phyloP scores from a whole-genome alignment of 2,797 vertebrate genomes.

The Cynodonichthys magdalenae region DNA sequence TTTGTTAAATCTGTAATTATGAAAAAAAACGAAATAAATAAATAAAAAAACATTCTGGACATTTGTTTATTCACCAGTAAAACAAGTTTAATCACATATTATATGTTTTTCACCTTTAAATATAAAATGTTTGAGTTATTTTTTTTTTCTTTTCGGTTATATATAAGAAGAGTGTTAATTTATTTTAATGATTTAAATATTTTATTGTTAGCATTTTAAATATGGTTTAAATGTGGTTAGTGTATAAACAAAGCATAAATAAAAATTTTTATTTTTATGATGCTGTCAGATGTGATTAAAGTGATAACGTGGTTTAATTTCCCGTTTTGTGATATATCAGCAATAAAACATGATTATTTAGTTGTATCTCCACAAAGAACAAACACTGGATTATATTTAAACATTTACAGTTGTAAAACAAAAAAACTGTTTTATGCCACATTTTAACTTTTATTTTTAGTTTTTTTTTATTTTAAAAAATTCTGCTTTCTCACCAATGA shows the following conservation, averaged over 20 bases:
- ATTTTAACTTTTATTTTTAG: too few species aligned
- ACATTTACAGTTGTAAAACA: slow-evolving; percentile 12
- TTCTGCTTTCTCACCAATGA: too few species aligned
- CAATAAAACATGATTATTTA: slow-evolving; percentile 54
- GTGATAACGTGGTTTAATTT: slow-evolving; percentile 58
- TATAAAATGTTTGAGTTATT: too few species aligned
- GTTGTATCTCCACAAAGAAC: slow-evolving; percentile 29
- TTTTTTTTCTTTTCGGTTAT: too few species aligned
- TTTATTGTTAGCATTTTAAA: slow-evolving; percentile 9
- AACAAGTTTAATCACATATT: too few species aligned
- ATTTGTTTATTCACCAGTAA: too few species aligned
- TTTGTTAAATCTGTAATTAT: too few species aligned
- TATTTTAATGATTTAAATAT: background rate
- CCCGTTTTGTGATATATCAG: slow-evolving; percentile 41
- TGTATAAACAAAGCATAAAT: slow-evolving; percentile 23
- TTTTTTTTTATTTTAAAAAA: too few species aligned
- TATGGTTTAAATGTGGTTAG: background rate
- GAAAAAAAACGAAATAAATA: too few species aligned
- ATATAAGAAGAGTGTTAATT: background rate
- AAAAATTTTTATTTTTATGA: slow-evolving; percentile 29
- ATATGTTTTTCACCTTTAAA: too few species aligned
- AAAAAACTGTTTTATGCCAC: background rate
- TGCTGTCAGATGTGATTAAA: slow-evolving; percentile 3
- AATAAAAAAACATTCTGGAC: too few species aligned
- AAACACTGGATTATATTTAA: slow-evolving; percentile 47